A percentile compares a stretch with the other conserved stretches of the same genome.
Evolutionary conservation across 2,888 invertebrate species (phyloP).

Genomic region (Ecliptopera silaceata): DNA sequence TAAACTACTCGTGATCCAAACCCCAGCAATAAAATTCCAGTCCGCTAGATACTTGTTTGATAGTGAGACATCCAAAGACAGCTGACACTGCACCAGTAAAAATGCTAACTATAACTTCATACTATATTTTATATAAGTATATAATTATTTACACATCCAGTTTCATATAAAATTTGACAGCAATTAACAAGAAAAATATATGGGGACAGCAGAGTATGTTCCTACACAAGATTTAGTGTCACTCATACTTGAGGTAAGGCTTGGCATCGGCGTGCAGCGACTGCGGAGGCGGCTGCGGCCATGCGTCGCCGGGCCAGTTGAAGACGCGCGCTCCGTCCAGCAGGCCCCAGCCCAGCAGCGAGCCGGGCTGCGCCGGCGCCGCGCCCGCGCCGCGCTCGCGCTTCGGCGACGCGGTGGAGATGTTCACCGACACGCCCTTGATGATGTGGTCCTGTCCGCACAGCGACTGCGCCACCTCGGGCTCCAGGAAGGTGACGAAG

Average conservation of each 20-base stretch:
- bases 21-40: background rate
- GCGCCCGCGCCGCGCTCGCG: constrained; percentile 73
- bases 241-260: constrained; percentile 79
- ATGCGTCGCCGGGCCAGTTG: constrained; percentile 54
- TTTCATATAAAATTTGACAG: constrained; percentile 75
- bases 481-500: constrained; percentile 92
- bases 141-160: constrained; percentile 71
- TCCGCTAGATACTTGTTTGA: too few species aligned
- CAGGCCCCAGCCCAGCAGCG: constrained; percentile 64
- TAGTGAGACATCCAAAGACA: too few species aligned
- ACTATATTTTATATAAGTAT: constrained; percentile 42
- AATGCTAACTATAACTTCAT: constrained; percentile 43
- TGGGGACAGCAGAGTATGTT: constrained; percentile 28
- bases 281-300: constrained; percentile 47
- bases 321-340: constrained; percentile 57
- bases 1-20: background rate
- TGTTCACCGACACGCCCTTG: constrained; percentile 93
- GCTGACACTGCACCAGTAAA: background rate
- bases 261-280: constrained; percentile 58
- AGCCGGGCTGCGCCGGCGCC: constrained; percentile 36
- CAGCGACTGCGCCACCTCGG: constrained; percentile 89
- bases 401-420: constrained; percentile 94
- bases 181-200: constrained; percentile 59
- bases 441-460: constrained; percentile 93
- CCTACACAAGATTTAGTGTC: constrained; percentile 41